Evolutionary conservation across 2,113 vertebrate genomes (phyloP).

Genomic region (Indicator indicator): DNA sequence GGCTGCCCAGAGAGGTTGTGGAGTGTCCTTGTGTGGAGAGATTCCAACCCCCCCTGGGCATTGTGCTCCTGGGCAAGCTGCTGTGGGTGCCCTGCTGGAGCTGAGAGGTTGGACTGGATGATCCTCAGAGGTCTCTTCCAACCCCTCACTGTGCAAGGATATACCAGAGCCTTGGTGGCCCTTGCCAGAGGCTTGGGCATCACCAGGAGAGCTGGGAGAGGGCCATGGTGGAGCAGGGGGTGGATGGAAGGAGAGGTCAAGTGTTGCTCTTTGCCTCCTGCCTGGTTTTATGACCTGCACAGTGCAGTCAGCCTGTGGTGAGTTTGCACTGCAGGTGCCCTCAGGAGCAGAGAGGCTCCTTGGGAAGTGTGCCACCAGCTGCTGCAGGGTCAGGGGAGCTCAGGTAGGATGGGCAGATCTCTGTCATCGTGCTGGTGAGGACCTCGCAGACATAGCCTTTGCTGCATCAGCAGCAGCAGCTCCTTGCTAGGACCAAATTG

Average conservation of each 20-base stretch:
- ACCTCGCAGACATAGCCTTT: accelerated
- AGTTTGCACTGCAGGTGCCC: not conserved
- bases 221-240: not conserved
- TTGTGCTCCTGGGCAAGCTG: too few species aligned
- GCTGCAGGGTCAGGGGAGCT: accelerated
- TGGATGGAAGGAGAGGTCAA: not conserved
- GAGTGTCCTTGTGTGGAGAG: too few species aligned
- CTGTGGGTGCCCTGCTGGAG: not conserved
- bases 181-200: not conserved
- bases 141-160: not conserved
- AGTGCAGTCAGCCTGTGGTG: not conserved
- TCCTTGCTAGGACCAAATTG: not conserved
- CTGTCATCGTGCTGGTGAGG: not conserved
- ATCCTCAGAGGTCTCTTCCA: not conserved
- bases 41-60: not conserved
- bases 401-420: not conserved
- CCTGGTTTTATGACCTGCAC: not conserved
- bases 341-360: not conserved
- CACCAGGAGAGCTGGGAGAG: accelerated
- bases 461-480: not conserved
- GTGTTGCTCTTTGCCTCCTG: accelerated
- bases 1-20: too few species aligned
- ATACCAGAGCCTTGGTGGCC: not conserved
- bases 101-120: not conserved
- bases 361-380: not conserved